Evolutionary conservation across 1,140 invertebrate genomes (phyloP).

Genomic region (Luehdorfia chinensis): DNA sequence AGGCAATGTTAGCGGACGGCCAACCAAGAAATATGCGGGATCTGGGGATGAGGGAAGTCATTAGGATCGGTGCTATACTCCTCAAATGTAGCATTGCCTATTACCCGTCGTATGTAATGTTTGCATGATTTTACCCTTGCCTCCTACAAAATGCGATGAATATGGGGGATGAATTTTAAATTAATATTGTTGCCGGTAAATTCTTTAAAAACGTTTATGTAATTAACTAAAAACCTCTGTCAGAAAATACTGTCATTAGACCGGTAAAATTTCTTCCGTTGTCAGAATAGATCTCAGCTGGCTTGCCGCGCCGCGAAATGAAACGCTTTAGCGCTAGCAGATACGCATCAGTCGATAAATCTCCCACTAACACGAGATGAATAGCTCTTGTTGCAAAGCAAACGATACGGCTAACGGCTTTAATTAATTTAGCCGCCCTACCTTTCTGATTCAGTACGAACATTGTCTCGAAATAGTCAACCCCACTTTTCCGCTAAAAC

Average conservation of each 20-base stretch:
- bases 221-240: background rate
- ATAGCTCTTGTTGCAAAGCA: constrained; percentile 1
- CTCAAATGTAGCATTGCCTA: constrained; percentile 18
- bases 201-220: background rate
- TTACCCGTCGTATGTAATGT: too few species aligned
- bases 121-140: too few species aligned
- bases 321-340: background rate
- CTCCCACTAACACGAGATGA: background rate
- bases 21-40: constrained; percentile 15
- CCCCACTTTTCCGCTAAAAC: background rate
- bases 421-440: background rate
- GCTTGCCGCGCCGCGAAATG: constrained; percentile 2
- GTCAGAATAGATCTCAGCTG: background rate
- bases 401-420: background rate
- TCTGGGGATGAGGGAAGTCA: constrained; percentile 15
- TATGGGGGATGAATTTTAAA: too few species aligned
- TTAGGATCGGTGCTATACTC: constrained; percentile 18
- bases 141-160: too few species aligned
- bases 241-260: background rate
- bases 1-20: constrained; percentile 18
- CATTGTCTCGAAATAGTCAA: background rate
- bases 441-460: background rate
- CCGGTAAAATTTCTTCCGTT: constrained; percentile 6
- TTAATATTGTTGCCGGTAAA: too few species aligned
- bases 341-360: background rate